Evolutionary conservation across 2,888 invertebrate species (phyloP).

Genomic region (Reticulitermes lucifugus): DNA sequence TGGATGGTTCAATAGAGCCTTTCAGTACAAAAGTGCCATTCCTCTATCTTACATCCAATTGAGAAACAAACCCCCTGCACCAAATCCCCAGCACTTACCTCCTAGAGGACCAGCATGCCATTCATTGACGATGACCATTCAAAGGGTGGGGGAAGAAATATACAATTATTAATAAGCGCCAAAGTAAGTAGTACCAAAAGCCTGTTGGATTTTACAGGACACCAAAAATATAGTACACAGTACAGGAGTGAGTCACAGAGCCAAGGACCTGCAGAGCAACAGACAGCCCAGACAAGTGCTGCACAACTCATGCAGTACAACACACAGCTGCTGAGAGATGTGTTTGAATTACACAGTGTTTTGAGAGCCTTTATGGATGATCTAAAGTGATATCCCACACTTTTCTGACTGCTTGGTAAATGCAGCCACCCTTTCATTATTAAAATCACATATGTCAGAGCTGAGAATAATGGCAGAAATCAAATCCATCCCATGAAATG

Average conservation of each 20-base stretch:
- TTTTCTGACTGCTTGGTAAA: too few species aligned
- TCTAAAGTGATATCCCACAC: too few species aligned
- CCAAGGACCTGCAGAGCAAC: constrained; percentile 26
- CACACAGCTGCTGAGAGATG: background rate
- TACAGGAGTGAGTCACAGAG: constrained; percentile 20
- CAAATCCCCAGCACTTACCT: constrained; percentile 50
- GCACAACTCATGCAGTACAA: constrained; percentile 17
- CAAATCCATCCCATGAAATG: too few species aligned
- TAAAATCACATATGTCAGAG: too few species aligned
- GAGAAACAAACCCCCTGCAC: background rate
- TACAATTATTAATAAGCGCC: constrained; percentile 53
- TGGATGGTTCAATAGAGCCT: background rate
- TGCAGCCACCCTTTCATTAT: too few species aligned
- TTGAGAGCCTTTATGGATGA: too few species aligned
- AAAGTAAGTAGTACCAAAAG: constrained; percentile 52
- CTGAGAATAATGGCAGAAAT: too few species aligned
- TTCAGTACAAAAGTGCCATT: background rate
- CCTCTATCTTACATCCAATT: background rate
- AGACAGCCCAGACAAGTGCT: constrained; percentile 30
- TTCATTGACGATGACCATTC: constrained; percentile 52
- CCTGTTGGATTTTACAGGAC: constrained; percentile 48
- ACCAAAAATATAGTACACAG: constrained; percentile 25
- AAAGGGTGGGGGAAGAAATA: constrained; percentile 51
- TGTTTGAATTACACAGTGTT: too few species aligned
- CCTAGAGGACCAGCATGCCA: constrained; percentile 52